Evolutionary conservation across 2,888 invertebrate species (phyloP).

Genomic region (Unio delphinus): DNA sequence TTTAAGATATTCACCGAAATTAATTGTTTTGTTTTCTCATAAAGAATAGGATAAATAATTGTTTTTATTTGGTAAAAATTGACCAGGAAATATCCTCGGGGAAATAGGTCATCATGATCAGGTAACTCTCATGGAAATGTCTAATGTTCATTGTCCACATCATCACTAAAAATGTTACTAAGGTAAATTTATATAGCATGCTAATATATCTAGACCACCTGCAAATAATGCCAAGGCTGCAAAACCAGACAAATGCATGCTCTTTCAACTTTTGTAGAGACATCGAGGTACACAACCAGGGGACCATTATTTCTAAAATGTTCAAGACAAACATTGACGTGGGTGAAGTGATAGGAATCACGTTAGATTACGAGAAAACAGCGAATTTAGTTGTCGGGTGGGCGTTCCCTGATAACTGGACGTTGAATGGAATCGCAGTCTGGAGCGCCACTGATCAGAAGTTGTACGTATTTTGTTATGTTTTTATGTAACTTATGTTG

Average conservation of each 20-base stretch:
- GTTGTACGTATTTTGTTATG: slow-evolving; percentile 19
- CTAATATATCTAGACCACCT: too few species aligned
- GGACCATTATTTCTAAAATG: slow-evolving; percentile 30
- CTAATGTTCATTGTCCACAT: too few species aligned
- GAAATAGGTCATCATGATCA: too few species aligned
- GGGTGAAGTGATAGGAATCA: slow-evolving; percentile 32
- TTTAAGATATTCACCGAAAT: too few species aligned
- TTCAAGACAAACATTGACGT: slow-evolving; percentile 28
- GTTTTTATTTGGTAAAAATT: too few species aligned
- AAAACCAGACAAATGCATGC: background rate
- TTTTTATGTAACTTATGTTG: background rate
- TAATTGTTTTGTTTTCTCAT: too few species aligned
- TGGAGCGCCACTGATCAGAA: slow-evolving; percentile 29
- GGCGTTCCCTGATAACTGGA: slow-evolving; percentile 44
- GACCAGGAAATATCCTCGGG: too few species aligned
- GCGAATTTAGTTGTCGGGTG: slow-evolving; percentile 22
- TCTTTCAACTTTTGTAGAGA: slow-evolving; percentile 15
- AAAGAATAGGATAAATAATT: too few species aligned
- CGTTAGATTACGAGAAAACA: slow-evolving; percentile 44
- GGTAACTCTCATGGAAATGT: too few species aligned
- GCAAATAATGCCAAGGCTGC: background rate
- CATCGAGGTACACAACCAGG: slow-evolving; percentile 33
- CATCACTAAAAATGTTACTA: too few species aligned
- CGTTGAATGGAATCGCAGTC: slow-evolving; percentile 31
- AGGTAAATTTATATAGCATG: too few species aligned